Evolutionary conservation across 53 echinoderm and acorn worm species (phyloP).

Genomic region (Echinarachnius parma): DNA sequence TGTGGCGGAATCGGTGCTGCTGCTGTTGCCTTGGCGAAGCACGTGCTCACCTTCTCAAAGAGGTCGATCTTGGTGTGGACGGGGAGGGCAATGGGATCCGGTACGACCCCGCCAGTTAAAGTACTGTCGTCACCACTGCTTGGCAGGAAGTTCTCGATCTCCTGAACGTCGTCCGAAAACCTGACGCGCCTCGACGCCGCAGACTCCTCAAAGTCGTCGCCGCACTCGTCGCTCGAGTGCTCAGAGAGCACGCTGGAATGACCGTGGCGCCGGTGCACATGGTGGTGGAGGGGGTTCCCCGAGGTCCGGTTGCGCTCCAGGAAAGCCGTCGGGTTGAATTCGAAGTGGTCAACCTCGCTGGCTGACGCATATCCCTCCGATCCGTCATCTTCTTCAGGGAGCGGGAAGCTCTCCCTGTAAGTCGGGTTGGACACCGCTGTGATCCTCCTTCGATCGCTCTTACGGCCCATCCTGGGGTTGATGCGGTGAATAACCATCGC

Average conservation of each 20-base stretch:
- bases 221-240: slow-evolving; percentile 44
- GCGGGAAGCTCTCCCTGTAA: slow-evolving; percentile 62
- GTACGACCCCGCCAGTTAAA: background rate
- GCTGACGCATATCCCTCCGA: slow-evolving; percentile 92
- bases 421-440: slow-evolving; percentile 41
- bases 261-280: slow-evolving; percentile 39
- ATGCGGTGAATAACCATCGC: no score
- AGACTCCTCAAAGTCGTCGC: slow-evolving; percentile 34
- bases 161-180: slow-evolving; percentile 88
- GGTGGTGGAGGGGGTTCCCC: slow-evolving; percentile 48
- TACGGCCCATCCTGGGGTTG: no score
- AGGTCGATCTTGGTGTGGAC: slow-evolving; percentile 36
- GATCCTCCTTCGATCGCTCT: slow-evolving; percentile 6
- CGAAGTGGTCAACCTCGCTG: slow-evolving; percentile 77
- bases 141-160: slow-evolving; percentile 34
- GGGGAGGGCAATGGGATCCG: slow-evolving; percentile 20
- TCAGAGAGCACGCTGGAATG: slow-evolving; percentile 30
- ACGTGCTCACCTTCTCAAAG: slow-evolving; percentile 27
- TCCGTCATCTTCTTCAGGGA: slow-evolving; percentile 92
- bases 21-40: slow-evolving; percentile 1
- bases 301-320: slow-evolving; percentile 75
- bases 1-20: no score
- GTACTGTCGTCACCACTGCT: background rate
- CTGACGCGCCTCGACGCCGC: slow-evolving; percentile 55
- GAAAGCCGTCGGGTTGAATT: slow-evolving; percentile 85